Evolutionary conservation across 2,113 vertebrate species (phyloP).

Genomic region (Pardalotus punctatus): DNA sequence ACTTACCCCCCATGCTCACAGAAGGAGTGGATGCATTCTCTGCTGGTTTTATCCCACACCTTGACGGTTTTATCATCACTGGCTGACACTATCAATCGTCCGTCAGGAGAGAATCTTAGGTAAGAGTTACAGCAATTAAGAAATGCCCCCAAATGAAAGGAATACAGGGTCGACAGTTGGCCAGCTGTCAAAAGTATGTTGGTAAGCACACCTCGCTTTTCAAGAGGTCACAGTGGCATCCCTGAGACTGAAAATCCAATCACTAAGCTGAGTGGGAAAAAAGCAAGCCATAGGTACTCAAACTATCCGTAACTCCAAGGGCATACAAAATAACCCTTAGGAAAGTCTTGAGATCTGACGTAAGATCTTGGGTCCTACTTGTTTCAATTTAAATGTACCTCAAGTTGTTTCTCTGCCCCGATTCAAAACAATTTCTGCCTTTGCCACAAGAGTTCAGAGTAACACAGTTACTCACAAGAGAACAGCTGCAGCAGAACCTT

Average conservation of each 20-base stretch:
- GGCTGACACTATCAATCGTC: conserved; percentile 89
- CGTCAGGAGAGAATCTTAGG: conserved; percentile 92
- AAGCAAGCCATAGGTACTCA: neutral
- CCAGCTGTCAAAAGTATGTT: neutral
- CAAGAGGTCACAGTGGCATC: neutral
- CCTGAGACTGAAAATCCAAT: neutral
- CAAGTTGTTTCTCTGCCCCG: neutral
- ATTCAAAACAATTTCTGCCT: neutral
- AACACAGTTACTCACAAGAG: neutral
- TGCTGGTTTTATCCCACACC: conserved; percentile 94
- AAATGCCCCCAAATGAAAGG: neutral
- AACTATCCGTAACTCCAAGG: neutral
- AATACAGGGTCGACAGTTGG: rapidly evolving
- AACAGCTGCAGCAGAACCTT: neutral
- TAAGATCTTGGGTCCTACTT: neutral
- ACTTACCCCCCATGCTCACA: conserved; percentile 91
- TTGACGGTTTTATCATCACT: conserved; percentile 96
- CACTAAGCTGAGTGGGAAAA: neutral
- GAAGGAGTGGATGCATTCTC: conserved; percentile 92
- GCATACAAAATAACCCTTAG: neutral
- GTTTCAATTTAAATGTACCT: neutral
- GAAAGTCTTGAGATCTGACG: neutral
- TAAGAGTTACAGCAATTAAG: neutral
- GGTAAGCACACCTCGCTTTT: neutral
- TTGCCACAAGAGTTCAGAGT: neutral